Evolutionary conservation across 2,888 invertebrate species (phyloP).

Genomic region (Caenorhabditis zanzibari): DNA sequence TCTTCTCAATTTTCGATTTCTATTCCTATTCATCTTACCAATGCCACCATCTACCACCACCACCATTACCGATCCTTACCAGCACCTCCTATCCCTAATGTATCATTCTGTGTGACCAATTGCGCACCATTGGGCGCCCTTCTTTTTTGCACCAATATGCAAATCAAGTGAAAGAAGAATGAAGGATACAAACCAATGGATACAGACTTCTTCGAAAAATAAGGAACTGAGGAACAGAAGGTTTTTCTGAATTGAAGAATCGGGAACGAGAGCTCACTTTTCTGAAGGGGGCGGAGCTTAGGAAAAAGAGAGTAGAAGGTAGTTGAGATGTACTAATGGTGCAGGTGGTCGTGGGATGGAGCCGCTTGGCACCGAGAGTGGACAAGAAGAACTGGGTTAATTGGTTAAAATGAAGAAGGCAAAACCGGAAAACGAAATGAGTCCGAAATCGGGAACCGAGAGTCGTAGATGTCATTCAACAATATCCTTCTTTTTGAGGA

Average conservation of each 20-base stretch:
- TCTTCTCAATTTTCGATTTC: background rate
- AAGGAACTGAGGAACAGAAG: slow-evolving; percentile 25
- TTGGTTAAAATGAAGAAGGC: slow-evolving; percentile 47
- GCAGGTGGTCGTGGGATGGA: slow-evolving; percentile 61
- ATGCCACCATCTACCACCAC: slow-evolving; percentile 27
- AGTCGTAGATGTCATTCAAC: slow-evolving; percentile 38
- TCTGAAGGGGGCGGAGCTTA: slow-evolving; percentile 39
- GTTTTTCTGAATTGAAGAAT: slow-evolving; percentile 37
- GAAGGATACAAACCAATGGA: slow-evolving; percentile 40
- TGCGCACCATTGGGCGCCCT: slow-evolving; percentile 65
- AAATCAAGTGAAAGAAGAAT: slow-evolving; percentile 40
- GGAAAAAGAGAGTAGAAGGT: slow-evolving; percentile 5
- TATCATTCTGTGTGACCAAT: slow-evolving; percentile 66
- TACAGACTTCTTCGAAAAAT: slow-evolving; percentile 6
- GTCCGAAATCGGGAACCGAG: slow-evolving; percentile 21
- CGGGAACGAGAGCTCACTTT: background rate
- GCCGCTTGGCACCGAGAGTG: slow-evolving; percentile 55
- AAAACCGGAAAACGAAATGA: slow-evolving; percentile 12
- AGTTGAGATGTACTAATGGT: slow-evolving; percentile 39
- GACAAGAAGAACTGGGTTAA: slow-evolving; percentile 48
- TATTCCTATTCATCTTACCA: slow-evolving; percentile 20
- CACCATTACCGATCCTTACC: slow-evolving; percentile 15
- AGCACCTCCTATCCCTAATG: slow-evolving; percentile 59
- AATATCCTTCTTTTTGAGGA: slow-evolving; percentile 10
- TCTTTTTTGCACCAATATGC: slow-evolving; percentile 63